Percentiles rank a stretch among this genome's conserved stretches.
phyloP scores from a whole-genome alignment of 1,140 invertebrate species.

The Apis dorsata region DNA sequence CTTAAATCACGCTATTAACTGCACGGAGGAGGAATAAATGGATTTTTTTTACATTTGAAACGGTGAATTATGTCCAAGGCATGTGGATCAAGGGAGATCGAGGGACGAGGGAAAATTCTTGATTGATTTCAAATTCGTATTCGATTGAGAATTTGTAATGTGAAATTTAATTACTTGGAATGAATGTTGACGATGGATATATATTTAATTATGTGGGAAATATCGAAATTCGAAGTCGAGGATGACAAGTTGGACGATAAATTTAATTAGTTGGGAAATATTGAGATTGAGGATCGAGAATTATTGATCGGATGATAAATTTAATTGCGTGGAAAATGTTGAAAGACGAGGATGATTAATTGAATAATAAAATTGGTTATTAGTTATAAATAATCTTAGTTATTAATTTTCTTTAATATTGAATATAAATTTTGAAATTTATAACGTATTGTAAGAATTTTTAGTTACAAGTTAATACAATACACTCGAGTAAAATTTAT shows the following conservation, averaged over 20 bases:
- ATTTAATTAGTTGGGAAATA: background rate
- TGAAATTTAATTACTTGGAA: background rate
- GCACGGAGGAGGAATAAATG: background rate
- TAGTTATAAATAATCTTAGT: too few relatives aligned
- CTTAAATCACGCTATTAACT: slow-evolving; percentile 38
- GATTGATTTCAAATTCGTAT: background rate
- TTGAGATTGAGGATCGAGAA: background rate
- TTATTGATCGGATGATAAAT: background rate
- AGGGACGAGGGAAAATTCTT: too few relatives aligned
- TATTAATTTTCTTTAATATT: too few relatives aligned
- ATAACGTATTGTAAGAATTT: too few relatives aligned
- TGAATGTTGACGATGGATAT: background rate
- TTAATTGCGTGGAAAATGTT: background rate
- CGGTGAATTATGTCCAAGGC: background rate
- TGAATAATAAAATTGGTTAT: too few relatives aligned
- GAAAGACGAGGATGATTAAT: background rate
- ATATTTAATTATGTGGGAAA: too few relatives aligned
- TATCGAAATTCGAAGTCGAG: too few relatives aligned
- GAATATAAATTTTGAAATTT: too few relatives aligned
- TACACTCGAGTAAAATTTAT: too few relatives aligned
- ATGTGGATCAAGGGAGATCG: background rate
- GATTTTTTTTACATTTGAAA: background rate
- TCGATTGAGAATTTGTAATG: background rate
- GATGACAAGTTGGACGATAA: too few relatives aligned
- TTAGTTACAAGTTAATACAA: too few relatives aligned